Conservation (phyloP, 2,113 vertebrate species). For the Noctilio leporinus region DNA sequence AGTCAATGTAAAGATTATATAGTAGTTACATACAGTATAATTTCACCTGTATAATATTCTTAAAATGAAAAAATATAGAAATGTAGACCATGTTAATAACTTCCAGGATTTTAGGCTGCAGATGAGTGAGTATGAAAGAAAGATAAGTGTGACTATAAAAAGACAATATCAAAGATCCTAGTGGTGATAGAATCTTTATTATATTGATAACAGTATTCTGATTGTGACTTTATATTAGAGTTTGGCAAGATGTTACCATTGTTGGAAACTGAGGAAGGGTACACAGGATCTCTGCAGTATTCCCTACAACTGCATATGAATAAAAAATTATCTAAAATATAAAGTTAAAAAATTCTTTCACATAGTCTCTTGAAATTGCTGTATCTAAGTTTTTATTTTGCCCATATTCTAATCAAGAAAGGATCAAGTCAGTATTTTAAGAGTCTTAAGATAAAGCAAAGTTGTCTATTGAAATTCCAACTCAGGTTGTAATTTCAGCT, state of each 20-base stretch:
- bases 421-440: background rate
- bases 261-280: background rate
- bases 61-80: background rate
- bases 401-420: background rate
- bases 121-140: fast-evolving
- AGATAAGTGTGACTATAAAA: background rate
- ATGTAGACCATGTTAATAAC: background rate
- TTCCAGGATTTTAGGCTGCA: background rate
- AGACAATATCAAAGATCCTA: background rate
- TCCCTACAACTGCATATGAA: background rate
- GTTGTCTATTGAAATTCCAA: conserved; percentile 29
- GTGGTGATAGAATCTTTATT: background rate
- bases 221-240: background rate
- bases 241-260: background rate
- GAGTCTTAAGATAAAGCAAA: background rate
- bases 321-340: background rate
- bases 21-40: background rate
- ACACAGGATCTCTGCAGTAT: background rate
- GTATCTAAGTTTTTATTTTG: background rate
- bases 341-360: background rate
- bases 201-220: background rate
- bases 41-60: background rate
- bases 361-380: background rate
- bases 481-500: conserved; percentile 23
- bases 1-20: background rate